A percentile compares a stretch with the other conserved stretches of the same genome.
These are phyloP conservation scores for Drosophila sulfurigaster DNA, from an alignment of 1,140 invertebrate species.

Conservation along the genomic window DNA sequence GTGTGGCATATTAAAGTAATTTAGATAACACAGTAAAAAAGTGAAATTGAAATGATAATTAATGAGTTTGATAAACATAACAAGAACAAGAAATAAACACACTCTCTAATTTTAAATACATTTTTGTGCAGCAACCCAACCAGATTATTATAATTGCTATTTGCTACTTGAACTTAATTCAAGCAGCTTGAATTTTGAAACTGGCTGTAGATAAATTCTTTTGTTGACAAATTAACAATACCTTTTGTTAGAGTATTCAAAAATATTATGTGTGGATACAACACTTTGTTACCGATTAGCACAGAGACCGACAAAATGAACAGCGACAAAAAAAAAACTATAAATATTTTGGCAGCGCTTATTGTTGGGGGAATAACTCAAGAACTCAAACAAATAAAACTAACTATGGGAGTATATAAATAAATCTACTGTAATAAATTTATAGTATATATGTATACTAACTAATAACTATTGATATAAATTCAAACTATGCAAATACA, in stretches of 20 bases:
- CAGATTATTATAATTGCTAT: background rate
- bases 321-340: background rate
- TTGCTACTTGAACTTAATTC: background rate
- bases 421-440: background rate
- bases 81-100: background rate
- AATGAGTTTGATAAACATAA: background rate
- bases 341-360: slow-evolving; percentile 18
- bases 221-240: background rate
- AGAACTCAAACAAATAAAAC: background rate
- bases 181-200: background rate
- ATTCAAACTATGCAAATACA: background rate
- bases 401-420: background rate
- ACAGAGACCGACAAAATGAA: background rate
- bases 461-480: background rate
- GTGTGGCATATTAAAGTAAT: background rate
- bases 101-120: too few relatives aligned
- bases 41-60: background rate
- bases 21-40: background rate
- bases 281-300: slow-evolving; percentile 29
- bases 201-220: too few relatives aligned
- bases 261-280: background rate
- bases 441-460: too few relatives aligned
- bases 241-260: slow-evolving; percentile 5
- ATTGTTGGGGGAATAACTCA: slow-evolving; percentile 7
- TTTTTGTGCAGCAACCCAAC: background rate